Base-by-base conservation (phyloP, 2,113 vertebrate species). In the Crotalus viridis region DNA sequence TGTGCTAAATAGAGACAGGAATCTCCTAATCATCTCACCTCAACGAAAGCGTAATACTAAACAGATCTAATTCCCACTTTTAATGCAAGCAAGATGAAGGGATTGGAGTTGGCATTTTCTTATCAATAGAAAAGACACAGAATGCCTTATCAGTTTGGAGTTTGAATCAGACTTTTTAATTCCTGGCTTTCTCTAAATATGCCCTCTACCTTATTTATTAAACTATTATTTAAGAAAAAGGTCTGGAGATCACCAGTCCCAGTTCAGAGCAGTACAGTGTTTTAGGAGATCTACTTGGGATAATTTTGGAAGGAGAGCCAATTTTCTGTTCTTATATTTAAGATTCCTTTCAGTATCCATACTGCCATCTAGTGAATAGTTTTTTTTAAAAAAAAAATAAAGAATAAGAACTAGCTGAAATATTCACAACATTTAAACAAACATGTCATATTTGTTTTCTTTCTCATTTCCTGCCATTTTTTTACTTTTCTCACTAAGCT, bases 361-460 rank as follows among this genome's bases (percentile, higher is more conserved):
- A 95, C 93, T 97, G 96, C 96, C 96, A 97, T 89, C 95, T 96
- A 96, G 94, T 94, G 95, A 94, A 94, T 64, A 46, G 46, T 46
- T n/a, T 21, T 91, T 33, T 88, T 91, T 6, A 1, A 5, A 15
- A 7, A 19, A 26, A 48, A 85, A 52, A 22, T 33, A 13, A 21
- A 81, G 9, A 13, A 88, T 4, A 74, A 52, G 2, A 6, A 85
- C 9, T 43, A 33, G 9, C 5, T 87, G 74, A 13, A 56, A 59
- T 28, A 26, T 54, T 95, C 91, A 21, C 93, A n/a, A 12, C 21
- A 88, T 81, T 81, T 33, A 48, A 33, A 85, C 8, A 85, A 86
- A 52, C n/a, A 19, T 21, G 13, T 33, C 0, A 17, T 43, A 43
- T 91, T 28, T 89, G 56, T 10, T 39, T 10, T 90, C 51, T 8